Evolutionary conservation across 2,113 vertebrate genomes (phyloP).

Genomic region (Cebus imitator): DNA sequence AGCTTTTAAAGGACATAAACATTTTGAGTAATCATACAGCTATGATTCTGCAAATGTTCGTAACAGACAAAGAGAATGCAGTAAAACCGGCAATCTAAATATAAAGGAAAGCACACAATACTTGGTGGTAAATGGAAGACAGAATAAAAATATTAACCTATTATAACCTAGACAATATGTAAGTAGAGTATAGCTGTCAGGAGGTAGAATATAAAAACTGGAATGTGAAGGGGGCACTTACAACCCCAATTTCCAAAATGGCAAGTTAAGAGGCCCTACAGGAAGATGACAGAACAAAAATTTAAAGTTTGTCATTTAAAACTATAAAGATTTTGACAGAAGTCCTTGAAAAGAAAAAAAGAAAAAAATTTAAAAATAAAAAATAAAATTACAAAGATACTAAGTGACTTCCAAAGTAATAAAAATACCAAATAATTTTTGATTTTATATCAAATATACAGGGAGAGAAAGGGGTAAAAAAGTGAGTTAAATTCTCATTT

Average conservation of each 20-base stretch:
- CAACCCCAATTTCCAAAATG: neutral
- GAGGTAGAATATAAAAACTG: neutral
- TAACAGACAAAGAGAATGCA: neutral
- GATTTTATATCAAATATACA: no score
- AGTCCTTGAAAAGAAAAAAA: no score
- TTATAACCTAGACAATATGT: neutral
- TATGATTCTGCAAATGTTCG: neutral
- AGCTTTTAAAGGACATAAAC: neutral
- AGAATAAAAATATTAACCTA: neutral
- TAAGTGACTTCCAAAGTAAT: neutral
- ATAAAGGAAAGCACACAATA: neutral
- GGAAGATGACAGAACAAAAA: slow-evolving; percentile 16
- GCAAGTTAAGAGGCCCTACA: neutral
- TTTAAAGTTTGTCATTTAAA: neutral
- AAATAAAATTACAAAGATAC: slow-evolving; percentile 31
- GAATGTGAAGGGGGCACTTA: neutral
- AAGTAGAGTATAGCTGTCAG: neutral
- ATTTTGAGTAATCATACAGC: neutral
- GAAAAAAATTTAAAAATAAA: no score
- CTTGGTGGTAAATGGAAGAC: neutral
- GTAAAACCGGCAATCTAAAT: slow-evolving; percentile 27
- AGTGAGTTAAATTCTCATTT: slow-evolving; percentile 25
- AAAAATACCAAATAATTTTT: slow-evolving; percentile 16
- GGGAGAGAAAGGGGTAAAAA: neutral
- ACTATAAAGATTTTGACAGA: neutral